Percentiles rank a stretch among this genome's conserved stretches.
Conservation (phyloP, 2,888 invertebrate species). For the Drosophila buzzatii region DNA sequence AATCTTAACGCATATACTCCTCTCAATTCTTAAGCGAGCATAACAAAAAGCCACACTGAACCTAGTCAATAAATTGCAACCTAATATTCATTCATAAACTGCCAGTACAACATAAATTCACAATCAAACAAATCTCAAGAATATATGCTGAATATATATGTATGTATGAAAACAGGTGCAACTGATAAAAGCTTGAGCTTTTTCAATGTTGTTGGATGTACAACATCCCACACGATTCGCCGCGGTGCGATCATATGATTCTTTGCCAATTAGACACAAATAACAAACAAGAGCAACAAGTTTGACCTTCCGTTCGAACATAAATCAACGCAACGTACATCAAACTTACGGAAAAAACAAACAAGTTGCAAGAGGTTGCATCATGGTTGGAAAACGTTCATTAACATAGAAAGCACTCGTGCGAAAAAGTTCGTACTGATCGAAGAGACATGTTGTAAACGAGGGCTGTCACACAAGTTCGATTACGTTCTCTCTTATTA, state of each 20-base stretch:
- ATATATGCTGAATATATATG: background rate
- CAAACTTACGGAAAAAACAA: constrained; percentile 1
- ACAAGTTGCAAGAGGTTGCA: constrained; percentile 14
- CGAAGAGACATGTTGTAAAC: background rate
- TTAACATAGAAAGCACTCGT: background rate
- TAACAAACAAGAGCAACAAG: constrained; percentile 4
- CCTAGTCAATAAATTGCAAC: constrained; percentile 6
- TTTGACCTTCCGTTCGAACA: constrained; percentile 16
- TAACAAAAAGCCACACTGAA: background rate
- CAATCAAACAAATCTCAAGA: background rate
- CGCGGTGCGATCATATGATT: background rate
- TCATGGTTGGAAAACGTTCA: background rate
- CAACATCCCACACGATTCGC: background rate
- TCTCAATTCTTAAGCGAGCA: background rate
- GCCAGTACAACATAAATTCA: background rate
- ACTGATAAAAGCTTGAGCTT: constrained; percentile 13
- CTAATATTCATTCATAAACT: constrained; percentile 10
- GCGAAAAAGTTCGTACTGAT: background rate
- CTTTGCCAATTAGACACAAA: constrained; percentile 1
- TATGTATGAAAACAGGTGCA: constrained; percentile 4
- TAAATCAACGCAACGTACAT: constrained; percentile 10
- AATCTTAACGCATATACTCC: background rate
- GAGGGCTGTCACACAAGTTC: background rate
- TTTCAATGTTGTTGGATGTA: background rate
- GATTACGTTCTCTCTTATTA: background rate